These are phyloP conservation scores for Dipodomys merriami DNA, from an alignment of 2,113 vertebrate genomes.

Conservation along the genomic window DNA sequence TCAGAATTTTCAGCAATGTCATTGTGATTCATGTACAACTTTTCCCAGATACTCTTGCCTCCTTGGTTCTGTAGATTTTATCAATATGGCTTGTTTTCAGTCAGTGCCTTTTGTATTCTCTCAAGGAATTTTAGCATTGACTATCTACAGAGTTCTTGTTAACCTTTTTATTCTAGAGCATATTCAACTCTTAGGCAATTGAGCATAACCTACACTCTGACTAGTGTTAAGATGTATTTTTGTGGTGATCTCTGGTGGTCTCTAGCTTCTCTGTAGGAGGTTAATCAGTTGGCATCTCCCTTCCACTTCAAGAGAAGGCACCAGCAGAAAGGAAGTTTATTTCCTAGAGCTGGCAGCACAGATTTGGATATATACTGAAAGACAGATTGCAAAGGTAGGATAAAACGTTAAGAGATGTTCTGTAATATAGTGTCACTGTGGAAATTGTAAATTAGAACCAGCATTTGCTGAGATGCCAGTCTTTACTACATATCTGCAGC, in stretches of 20 bases:
- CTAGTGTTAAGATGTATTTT: background rate
- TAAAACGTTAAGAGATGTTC: background rate
- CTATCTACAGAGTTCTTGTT: background rate
- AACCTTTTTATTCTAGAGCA: background rate
- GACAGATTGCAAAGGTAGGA: background rate
- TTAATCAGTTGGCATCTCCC: background rate
- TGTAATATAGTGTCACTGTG: background rate
- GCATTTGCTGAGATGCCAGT: background rate
- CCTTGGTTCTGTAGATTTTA: constrained; percentile 21
- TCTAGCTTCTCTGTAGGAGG: background rate
- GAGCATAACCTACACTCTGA: background rate
- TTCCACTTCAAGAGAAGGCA: background rate
- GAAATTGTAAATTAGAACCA: too few species aligned
- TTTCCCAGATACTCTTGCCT: background rate
- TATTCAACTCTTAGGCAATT: background rate
- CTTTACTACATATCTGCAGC: background rate
- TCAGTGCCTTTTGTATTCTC: background rate
- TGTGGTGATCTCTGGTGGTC: background rate
- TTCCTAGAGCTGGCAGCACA: background rate
- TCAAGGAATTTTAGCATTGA: constrained; percentile 28
- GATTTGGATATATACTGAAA: background rate
- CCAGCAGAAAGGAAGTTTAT: background rate
- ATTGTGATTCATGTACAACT: background rate
- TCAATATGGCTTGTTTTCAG: background rate
- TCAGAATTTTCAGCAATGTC: background rate